These are phyloP conservation scores for Notarius quadriscutis DNA, from an alignment of 2,113 vertebrate genomes.

Conservation along the genomic window DNA sequence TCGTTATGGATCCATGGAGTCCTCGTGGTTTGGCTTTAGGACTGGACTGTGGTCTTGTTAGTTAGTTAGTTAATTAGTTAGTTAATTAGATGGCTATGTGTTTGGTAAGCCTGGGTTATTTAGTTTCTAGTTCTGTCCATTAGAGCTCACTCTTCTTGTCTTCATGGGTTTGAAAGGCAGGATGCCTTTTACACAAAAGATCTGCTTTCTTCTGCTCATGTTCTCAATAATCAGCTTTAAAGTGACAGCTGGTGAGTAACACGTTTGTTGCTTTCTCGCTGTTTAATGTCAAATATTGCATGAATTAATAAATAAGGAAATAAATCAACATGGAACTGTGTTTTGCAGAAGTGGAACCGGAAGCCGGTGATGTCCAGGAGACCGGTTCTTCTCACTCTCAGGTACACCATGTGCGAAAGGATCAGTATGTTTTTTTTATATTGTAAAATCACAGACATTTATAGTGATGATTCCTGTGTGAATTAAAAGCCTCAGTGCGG, in stretches of 20 bases:
- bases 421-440: too few species aligned
- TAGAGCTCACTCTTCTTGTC: background rate
- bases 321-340: background rate
- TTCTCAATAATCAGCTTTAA: slow-evolving; percentile 52
- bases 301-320: too few species aligned
- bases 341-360: slow-evolving; percentile 66
- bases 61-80: background rate
- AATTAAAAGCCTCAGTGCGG: too few species aligned
- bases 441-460: background rate
- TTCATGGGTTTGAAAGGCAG: background rate
- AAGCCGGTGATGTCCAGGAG: slow-evolving; percentile 59
- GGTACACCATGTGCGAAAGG: background rate
- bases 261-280: slow-evolving; percentile 10
- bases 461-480: background rate
- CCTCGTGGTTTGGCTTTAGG: background rate
- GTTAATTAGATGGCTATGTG: background rate
- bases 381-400: background rate
- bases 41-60: background rate
- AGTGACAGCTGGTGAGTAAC: slow-evolving; percentile 67
- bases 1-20: background rate
- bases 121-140: background rate
- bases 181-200: slow-evolving; percentile 33
- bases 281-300: background rate
- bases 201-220: slow-evolving; percentile 58
- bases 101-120: background rate